These are phyloP conservation scores for Blera fallax DNA, from an alignment of 2,888 invertebrate genomes.

Conservation along the genomic window DNA sequence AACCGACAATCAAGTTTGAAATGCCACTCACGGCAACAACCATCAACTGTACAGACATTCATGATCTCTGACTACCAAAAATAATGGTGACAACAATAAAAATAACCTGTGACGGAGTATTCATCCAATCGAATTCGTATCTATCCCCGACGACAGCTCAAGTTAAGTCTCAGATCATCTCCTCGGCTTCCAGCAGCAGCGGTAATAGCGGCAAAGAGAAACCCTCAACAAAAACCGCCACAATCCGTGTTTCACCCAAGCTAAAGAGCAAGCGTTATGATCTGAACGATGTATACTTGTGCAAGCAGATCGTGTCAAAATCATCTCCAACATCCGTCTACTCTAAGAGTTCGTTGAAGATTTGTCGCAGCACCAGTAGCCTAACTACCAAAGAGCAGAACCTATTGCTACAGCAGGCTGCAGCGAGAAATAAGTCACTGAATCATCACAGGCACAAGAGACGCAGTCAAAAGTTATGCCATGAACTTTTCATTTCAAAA, in stretches of 20 bases:
- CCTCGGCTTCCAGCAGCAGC: conserved; percentile 23
- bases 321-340: conserved; percentile 49
- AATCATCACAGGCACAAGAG: conserved; percentile 48
- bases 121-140: conserved; percentile 81
- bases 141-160: conserved; percentile 75
- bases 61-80: conserved; percentile 18
- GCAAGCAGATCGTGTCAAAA: conserved; percentile 69
- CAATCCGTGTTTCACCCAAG: conserved; percentile 53
- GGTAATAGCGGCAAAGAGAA: conserved; percentile 28
- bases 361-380: conserved; percentile 55
- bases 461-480: conserved; percentile 63
- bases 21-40: conserved; percentile 21
- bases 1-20: background rate
- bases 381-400: conserved; percentile 56
- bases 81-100: conserved; percentile 81
- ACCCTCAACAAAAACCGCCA: conserved; percentile 27
- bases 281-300: conserved; percentile 63
- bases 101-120: conserved; percentile 82
- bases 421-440: conserved; percentile 52
- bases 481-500: conserved; percentile 67
- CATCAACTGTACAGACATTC: conserved; percentile 28
- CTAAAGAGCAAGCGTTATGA: conserved; percentile 57
- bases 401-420: conserved; percentile 35
- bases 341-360: conserved; percentile 52
- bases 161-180: conserved; percentile 43